Evolutionary conservation across 2,113 vertebrate species (phyloP).

Genomic region (Sapayoa aenigma): DNA sequence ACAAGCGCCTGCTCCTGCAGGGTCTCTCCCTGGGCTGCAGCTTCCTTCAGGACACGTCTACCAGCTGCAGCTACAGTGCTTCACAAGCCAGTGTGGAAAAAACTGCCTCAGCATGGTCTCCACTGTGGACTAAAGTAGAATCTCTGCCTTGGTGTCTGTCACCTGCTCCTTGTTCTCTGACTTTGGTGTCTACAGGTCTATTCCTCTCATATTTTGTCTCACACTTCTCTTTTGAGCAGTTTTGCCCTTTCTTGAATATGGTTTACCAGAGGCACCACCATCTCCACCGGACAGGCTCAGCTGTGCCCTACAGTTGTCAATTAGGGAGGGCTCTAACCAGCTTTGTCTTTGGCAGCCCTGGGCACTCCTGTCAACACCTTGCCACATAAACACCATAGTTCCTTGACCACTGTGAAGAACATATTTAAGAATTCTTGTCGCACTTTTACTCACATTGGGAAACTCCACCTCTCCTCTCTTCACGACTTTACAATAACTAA

Average conservation of each 20-base stretch:
- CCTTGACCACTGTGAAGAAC: neutral
- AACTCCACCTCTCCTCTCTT: neutral
- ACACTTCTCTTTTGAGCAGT: neutral
- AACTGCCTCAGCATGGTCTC: accelerated
- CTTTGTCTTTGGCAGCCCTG: neutral
- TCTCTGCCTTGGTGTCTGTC: accelerated
- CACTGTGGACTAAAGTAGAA: accelerated
- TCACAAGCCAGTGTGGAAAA: neutral
- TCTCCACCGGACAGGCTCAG: accelerated
- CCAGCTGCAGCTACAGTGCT: neutral
- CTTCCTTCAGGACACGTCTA: neutral
- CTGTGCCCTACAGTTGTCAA: accelerated
- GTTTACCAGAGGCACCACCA: accelerated
- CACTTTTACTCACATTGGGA: neutral
- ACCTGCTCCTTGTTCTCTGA: neutral
- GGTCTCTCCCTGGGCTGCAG: neutral
- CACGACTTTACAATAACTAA: neutral
- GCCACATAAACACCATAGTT: neutral
- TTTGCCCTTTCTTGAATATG: neutral
- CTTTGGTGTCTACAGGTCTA: neutral
- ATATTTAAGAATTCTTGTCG: neutral
- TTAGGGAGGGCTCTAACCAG: accelerated
- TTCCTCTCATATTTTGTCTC: neutral
- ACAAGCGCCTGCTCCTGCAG: neutral
- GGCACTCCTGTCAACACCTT: neutral